Base-by-base conservation (phyloP, 2,113 vertebrate genomes). In the Scartelaos histophorus region DNA sequence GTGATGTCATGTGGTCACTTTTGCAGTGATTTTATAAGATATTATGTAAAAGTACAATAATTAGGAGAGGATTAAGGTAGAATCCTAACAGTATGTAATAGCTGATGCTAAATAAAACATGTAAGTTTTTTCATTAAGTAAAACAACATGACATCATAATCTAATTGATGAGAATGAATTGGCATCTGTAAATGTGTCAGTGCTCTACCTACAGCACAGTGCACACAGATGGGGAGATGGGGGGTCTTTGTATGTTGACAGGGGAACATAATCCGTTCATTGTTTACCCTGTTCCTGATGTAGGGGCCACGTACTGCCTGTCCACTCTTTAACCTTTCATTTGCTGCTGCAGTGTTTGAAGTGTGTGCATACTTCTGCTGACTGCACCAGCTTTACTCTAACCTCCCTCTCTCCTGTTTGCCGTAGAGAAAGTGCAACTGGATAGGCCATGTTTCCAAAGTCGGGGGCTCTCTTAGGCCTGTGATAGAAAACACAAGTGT, bases 401-500 rank as follows among this genome's bases (percentile, higher is more conserved):
- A 25, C 58, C 24, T 9, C 54, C 54, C 25, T 75, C 65, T 43
- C 76, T 53, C 54, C 35, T 70, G 60, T 70, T 76, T 70, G 71
- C 64, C 75, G 80, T 85, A 78, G 87, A 91, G 83, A 89, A 86
- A 58, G 56, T 92, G 93, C 93, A 93, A 94, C 88, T 85, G 89
- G 92, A 94, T 93, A 92, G 91, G 87, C 83, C 84, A 89, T 92
- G 90, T 91, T 92, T 93, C 92, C 90, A 92, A 58, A 90, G 90
- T 87, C 7, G 86, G 87, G 85, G 89, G 84, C 82, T 92, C 89
- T 90, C 85, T 86, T 67, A 76, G 89, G 82, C 81, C 82, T 88
- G 87, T 93, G 91, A 94, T 93, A 91, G 91, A 92, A 94, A 93
- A 92, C 93, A 93, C 91, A 92, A 94, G 91, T 89, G 84, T 89